Conservation (phyloP, 2,113 vertebrate genomes). For the Phrynosoma blainvillii region DNA sequence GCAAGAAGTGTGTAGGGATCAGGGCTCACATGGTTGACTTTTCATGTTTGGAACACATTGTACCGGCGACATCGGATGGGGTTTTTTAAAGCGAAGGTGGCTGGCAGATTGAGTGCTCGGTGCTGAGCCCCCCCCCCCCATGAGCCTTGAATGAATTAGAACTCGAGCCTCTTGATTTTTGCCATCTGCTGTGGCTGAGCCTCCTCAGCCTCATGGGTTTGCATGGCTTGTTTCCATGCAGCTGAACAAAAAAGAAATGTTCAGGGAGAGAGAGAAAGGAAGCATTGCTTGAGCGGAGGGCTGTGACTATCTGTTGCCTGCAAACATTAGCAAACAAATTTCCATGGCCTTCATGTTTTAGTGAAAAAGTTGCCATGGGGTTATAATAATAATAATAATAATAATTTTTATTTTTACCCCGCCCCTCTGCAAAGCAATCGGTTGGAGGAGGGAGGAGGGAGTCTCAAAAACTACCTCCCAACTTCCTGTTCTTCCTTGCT, state of each 20-base stretch:
- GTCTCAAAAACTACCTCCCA: too few species aligned
- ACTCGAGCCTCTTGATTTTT: slow-evolving; percentile 21
- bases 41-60: slow-evolving; percentile 52
- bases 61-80: slow-evolving; percentile 47
- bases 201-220: slow-evolving; percentile 14
- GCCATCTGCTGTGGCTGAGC: slow-evolving; percentile 38
- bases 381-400: too few species aligned
- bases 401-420: too few species aligned
- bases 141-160: neutral
- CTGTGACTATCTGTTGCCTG: neutral
- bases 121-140: slow-evolving; percentile 32
- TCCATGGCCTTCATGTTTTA: too few species aligned
- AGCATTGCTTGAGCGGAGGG: slow-evolving; percentile 31
- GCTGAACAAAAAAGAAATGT: slow-evolving; percentile 13
- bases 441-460: too few species aligned
- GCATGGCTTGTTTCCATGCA: slow-evolving; percentile 42
- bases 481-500: too few species aligned
- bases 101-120: slow-evolving; percentile 33
- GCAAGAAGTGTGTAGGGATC: slow-evolving; percentile 59
- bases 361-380: too few species aligned
- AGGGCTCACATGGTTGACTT: slow-evolving; percentile 60
- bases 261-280: neutral
- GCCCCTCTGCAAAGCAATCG: too few species aligned
- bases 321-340: neutral
- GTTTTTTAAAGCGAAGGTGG: neutral